These are phyloP conservation scores for Chaenocephalus aceratus DNA, from an alignment of 2,113 vertebrate species.

Conservation along the genomic window DNA sequence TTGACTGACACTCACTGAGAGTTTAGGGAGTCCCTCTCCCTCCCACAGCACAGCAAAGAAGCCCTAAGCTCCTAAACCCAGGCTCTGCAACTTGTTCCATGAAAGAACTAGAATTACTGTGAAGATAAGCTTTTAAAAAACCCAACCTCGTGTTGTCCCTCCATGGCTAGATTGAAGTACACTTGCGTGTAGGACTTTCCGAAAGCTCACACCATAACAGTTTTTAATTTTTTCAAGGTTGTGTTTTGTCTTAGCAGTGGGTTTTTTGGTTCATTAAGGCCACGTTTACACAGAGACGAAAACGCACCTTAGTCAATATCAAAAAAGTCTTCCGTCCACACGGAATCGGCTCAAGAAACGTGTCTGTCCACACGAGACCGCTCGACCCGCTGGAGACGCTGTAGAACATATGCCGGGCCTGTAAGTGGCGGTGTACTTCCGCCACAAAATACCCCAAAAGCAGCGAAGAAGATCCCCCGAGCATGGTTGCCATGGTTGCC, in stretches of 20 bases:
- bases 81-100: slow-evolving; percentile 55
- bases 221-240: slow-evolving; percentile 8
- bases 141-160: neutral
- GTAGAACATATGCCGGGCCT: too few relatives aligned
- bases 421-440: too few relatives aligned
- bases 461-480: too few relatives aligned
- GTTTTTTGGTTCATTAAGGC: slow-evolving; percentile 24
- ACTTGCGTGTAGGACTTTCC: neutral
- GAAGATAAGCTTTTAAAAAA: slow-evolving; percentile 56
- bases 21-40: slow-evolving; percentile 67
- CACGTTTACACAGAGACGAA: too few relatives aligned
- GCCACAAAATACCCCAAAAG: too few relatives aligned
- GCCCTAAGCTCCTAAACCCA: slow-evolving; percentile 59
- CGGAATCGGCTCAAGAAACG: too few relatives aligned
- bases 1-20: slow-evolving; percentile 63
- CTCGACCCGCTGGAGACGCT: too few relatives aligned
- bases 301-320: too few relatives aligned
- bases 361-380: too few relatives aligned
- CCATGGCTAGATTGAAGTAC: slow-evolving; percentile 24
- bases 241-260: slow-evolving; percentile 28
- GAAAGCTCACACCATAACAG: neutral
- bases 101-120: slow-evolving; percentile 42
- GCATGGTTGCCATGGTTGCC: too few relatives aligned
- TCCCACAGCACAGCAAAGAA: slow-evolving; percentile 62
- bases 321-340: too few relatives aligned